phyloP scores from a whole-genome alignment of 2,113 vertebrate genomes.

The Gopherus evgoodei region DNA sequence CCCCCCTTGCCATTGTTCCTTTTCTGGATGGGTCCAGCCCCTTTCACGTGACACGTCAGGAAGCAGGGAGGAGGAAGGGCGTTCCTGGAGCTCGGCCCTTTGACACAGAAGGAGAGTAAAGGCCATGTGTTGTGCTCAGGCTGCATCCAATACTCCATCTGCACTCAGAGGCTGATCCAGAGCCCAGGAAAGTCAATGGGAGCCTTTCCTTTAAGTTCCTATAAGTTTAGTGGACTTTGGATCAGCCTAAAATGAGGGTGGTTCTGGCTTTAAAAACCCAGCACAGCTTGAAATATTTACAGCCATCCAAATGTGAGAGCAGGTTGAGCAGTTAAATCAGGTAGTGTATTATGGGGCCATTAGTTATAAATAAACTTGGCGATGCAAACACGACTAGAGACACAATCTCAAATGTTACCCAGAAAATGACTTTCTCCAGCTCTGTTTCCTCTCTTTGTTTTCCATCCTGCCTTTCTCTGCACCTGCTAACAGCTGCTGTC shows the following conservation, averaged over 20 bases:
- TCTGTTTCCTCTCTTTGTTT: neutral
- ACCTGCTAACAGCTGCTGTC: neutral
- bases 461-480: neutral
- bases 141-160: fast-evolving
- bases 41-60: neutral
- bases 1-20: neutral
- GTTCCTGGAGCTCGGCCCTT: neutral
- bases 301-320: neutral
- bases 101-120: neutral
- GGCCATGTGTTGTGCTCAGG: neutral
- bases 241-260: neutral
- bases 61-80: neutral
- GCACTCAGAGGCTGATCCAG: fast-evolving
- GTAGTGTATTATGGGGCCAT: neutral
- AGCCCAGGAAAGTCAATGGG: neutral
- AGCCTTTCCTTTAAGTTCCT: neutral
- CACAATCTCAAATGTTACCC: neutral
- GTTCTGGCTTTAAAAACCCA: neutral
- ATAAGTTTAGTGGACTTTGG: neutral
- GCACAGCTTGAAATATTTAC: neutral
- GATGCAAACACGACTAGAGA: neutral
- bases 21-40: neutral
- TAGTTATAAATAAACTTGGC: neutral
- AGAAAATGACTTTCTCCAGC: neutral
- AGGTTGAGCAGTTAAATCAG: neutral